phyloP scores from a whole-genome alignment of 1,140 invertebrate species.

The Nixonia krombeini region DNA sequence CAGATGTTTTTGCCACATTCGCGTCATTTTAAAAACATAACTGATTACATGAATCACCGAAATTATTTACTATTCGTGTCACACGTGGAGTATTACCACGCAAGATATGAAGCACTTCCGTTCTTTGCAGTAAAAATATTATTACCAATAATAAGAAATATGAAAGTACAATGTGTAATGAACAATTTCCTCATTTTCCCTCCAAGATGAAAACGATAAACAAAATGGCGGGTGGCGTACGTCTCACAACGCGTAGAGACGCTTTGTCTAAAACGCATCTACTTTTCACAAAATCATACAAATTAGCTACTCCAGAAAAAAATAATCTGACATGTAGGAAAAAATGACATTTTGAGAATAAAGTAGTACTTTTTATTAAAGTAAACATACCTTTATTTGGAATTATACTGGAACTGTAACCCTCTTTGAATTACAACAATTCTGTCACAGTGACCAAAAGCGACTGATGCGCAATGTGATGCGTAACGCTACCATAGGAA shows the following conservation, averaged over 20 bases:
- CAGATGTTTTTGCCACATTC: background rate
- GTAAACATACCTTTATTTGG: background rate
- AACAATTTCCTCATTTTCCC: slow-evolving; percentile 57
- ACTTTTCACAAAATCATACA: slow-evolving; percentile 9
- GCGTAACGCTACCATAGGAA: slow-evolving; percentile 8
- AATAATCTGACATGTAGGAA: background rate
- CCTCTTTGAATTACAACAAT: background rate
- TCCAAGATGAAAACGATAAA: slow-evolving; percentile 65
- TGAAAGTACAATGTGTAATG: background rate
- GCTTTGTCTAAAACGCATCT: slow-evolving; percentile 26
- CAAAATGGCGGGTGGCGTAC: slow-evolving; percentile 64
- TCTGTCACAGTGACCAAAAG: slow-evolving; percentile 10
- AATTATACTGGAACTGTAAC: background rate
- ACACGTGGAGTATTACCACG: background rate
- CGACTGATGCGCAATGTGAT: slow-evolving; percentile 12
- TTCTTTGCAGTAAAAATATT: no score
- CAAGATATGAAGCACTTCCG: background rate
- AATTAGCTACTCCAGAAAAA: background rate
- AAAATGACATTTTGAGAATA: background rate
- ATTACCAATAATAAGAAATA: no score
- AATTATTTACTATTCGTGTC: background rate
- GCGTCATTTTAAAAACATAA: background rate
- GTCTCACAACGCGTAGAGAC: slow-evolving; percentile 51
- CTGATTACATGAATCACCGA: background rate
- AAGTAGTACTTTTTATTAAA: background rate